phyloP scores from a whole-genome alignment of 2,113 vertebrate species.

The Calypte anna region DNA sequence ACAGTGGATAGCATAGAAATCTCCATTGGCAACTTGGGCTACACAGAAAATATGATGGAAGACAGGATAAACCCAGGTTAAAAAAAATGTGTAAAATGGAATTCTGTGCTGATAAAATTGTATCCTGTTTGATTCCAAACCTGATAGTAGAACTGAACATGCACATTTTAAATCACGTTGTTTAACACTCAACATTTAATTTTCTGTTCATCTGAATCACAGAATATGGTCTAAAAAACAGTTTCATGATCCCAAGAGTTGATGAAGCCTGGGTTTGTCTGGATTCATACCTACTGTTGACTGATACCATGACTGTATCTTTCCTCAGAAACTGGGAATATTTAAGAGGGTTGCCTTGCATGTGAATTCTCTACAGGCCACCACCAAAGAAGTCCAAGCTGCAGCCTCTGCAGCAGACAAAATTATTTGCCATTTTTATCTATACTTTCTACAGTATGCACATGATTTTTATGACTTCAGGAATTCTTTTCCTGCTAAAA shows the following conservation, averaged over 20 bases:
- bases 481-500: not conserved
- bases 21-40: not conserved
- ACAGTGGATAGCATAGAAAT: not conserved
- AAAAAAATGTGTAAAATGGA: not conserved
- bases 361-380: not conserved
- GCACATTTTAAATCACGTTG: not conserved
- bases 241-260: not conserved
- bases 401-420: not conserved
- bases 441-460: not conserved
- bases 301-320: not conserved
- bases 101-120: not conserved
- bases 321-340: not conserved
- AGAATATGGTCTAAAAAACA: not conserved
- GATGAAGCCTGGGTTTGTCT: not conserved
- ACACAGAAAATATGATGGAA: not conserved
- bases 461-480: not conserved
- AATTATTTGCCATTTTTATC: not conserved
- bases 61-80: not conserved
- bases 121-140: not conserved
- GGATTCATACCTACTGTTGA: not conserved
- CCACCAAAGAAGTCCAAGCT: not conserved
- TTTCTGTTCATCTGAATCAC: not conserved
- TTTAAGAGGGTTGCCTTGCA: accelerated
- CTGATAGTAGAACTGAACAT: not conserved
- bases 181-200: not conserved